Conservation (phyloP, 2,797 vertebrate species). For the Ceyx erithaca region DNA sequence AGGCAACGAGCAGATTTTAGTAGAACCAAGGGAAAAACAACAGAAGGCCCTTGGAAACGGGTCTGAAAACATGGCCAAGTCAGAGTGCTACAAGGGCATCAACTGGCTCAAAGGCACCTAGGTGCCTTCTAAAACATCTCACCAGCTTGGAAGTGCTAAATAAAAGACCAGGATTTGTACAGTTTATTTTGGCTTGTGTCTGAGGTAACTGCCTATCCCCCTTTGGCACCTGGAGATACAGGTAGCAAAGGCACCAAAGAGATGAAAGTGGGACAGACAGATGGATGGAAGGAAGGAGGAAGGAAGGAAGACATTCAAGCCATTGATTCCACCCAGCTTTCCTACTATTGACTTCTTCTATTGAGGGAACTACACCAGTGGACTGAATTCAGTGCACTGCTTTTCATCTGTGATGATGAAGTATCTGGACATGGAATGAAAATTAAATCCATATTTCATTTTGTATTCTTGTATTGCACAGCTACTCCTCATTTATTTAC, state of each 20-base stretch:
- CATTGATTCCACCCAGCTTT: neutral
- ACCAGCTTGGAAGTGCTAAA: neutral
- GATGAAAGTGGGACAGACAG: neutral
- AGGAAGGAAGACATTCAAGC: neutral
- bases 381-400: neutral
- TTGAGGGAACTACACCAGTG: fast-evolving
- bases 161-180: neutral
- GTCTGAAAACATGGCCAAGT: neutral
- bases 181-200: neutral
- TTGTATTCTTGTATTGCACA: neutral
- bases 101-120: constrained; percentile 11
- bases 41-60: neutral
- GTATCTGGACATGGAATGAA: neutral
- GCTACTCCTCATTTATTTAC: neutral
- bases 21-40: neutral
- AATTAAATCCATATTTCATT: neutral
- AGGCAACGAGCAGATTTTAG: constrained; percentile 20
- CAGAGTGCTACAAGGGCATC: neutral
- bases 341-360: neutral
- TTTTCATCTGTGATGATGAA: neutral
- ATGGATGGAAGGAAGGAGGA: neutral
- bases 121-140: neutral
- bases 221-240: neutral
- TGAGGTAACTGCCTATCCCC: neutral
- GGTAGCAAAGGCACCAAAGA: neutral